These are phyloP conservation scores for Diloba caeruleocephala DNA, from an alignment of 2,888 invertebrate genomes.

Conservation along the genomic window DNA sequence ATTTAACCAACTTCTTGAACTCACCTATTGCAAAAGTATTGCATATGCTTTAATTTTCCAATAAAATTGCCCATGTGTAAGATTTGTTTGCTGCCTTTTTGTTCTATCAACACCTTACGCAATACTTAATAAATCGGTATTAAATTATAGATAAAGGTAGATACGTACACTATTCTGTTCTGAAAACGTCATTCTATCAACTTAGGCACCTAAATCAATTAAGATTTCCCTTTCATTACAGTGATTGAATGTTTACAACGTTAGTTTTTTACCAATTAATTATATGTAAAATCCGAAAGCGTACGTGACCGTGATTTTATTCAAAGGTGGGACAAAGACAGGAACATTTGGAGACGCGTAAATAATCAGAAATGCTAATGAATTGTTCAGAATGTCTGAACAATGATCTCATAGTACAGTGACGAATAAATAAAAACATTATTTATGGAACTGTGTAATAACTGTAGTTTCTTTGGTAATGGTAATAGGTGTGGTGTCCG, in stretches of 20 bases:
- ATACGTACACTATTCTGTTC: too few relatives aligned
- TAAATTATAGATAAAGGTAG: too few relatives aligned
- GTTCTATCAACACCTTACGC: too few relatives aligned
- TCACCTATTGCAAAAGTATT: conserved; percentile 25
- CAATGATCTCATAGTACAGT: conserved; percentile 24
- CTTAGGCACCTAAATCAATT: too few relatives aligned
- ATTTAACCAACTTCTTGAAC: conserved; percentile 29
- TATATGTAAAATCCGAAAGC: conserved; percentile 12
- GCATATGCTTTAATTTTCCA: too few relatives aligned
- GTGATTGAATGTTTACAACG: background rate
- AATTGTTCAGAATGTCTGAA: conserved; percentile 40
- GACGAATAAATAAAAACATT: conserved; percentile 10
- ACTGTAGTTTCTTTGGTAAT: too few relatives aligned
- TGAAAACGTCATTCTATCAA: too few relatives aligned
- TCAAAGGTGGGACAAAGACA: conserved; percentile 39
- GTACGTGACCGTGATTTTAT: conserved; percentile 7
- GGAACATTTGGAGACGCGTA: conserved; percentile 38
- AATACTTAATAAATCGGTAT: too few relatives aligned
- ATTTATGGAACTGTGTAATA: background rate
- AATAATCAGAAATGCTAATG: conserved; percentile 41
- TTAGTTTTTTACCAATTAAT: background rate
- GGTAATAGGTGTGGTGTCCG: too few relatives aligned
- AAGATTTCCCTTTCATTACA: too few relatives aligned
- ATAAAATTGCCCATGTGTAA: too few relatives aligned
- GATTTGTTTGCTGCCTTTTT: too few relatives aligned